Percentiles rank a stretch among this genome's conserved stretches.
Conservation (phyloP, 2,888 invertebrate species). For the Encarsia formosa region DNA sequence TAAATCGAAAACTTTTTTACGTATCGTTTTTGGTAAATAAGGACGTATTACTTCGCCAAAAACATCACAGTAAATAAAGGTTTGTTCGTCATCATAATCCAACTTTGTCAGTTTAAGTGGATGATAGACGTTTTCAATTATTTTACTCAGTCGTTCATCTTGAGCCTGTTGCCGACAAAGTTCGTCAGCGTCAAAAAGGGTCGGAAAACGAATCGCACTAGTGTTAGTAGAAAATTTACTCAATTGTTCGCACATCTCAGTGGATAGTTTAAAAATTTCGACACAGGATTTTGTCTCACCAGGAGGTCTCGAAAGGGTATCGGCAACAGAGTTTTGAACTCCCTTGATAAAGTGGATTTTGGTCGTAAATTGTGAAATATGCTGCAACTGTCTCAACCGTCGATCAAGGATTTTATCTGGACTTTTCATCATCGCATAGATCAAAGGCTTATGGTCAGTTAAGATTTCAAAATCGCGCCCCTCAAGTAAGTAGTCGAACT, state of each 20-base stretch:
- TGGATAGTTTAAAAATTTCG: too few species aligned
- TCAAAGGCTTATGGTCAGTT: too few species aligned
- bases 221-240: too few species aligned
- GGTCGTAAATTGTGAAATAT: too few species aligned
- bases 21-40: background rate
- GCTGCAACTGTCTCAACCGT: background rate
- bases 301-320: background rate
- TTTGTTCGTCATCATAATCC: background rate
- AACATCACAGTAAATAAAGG: background rate
- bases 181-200: background rate
- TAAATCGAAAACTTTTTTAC: background rate
- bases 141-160: background rate
- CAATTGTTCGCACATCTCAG: too few species aligned
- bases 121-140: background rate
- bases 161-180: background rate
- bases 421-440: too few species aligned
- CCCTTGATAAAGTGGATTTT: background rate
- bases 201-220: background rate
- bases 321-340: background rate
- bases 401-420: background rate
- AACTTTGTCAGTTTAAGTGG: background rate
- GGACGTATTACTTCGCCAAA: background rate
- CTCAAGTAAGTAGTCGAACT: too few species aligned
- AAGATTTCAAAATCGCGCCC: too few species aligned
- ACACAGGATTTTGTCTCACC: too few species aligned